Evolutionary conservation across 2,113 vertebrate genomes (phyloP).

Genomic region (Toxotes jaculatrix): DNA sequence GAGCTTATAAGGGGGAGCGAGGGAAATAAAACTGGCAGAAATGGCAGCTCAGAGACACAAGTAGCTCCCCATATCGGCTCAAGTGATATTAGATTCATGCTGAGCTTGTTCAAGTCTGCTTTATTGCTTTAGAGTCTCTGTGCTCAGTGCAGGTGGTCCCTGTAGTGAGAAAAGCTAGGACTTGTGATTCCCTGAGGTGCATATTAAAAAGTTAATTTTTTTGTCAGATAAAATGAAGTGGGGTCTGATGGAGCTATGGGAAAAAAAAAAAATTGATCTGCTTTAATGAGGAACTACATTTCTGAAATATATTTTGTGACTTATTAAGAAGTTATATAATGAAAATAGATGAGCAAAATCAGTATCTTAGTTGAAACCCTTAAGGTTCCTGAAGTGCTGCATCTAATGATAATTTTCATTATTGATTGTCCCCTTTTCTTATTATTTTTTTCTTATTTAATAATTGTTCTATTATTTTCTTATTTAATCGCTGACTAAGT

Average conservation of each 20-base stretch:
- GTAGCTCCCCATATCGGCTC: constrained; percentile 13
- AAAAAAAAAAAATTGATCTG: not conserved
- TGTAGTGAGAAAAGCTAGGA: constrained; percentile 18
- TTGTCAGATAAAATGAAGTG: constrained; percentile 8
- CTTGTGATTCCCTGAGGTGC: constrained; percentile 26
- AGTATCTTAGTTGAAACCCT: too few relatives aligned
- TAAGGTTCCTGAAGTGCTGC: too few relatives aligned
- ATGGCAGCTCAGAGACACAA: constrained; percentile 46
- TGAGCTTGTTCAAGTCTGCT: constrained; percentile 69
- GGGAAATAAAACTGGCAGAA: constrained; percentile 72
- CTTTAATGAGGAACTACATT: not conserved
- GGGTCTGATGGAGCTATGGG: not conserved
- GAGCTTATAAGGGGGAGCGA: constrained; percentile 43
- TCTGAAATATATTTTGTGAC: not conserved
- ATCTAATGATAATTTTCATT: too few relatives aligned
- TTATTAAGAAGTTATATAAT: not conserved
- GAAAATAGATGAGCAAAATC: not conserved
- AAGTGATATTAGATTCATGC: constrained; percentile 68
- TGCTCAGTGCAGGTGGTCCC: constrained; percentile 25
- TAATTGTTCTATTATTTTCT: too few relatives aligned
- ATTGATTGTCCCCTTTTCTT: too few relatives aligned
- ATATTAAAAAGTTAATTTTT: constrained; percentile 29
- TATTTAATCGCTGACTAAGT: too few relatives aligned
- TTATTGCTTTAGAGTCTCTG: constrained; percentile 68
- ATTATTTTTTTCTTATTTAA: too few relatives aligned